Evolutionary conservation across 2,797 vertebrate genomes (phyloP), one percentile per base, ranked within the genome.

Genomic region (Simalia tracyae): DNA sequence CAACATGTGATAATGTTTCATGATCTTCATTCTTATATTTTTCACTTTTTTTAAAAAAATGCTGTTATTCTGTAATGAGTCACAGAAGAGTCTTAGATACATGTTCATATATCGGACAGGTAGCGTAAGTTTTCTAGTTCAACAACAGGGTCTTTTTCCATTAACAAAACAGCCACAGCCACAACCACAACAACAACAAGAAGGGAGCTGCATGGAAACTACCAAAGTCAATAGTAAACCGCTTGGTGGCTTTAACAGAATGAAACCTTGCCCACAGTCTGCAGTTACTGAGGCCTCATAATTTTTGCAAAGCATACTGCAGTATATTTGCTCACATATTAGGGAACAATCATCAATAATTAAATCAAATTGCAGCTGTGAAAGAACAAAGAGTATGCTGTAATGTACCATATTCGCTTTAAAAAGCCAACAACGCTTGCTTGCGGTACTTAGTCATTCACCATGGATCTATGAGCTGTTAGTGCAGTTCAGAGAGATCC

Each of bases 271-370:
- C 19, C 88, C 84, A 87, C 22, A 31, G 36, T 42, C 68, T 17
- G 42, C 59, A 64, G 68, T 87, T 92, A 86, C 11, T 36, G 4
- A 2, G 9, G 2, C 26, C 84, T 72, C 19, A n/a, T 64, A 88
- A 1, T 9, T 93, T 94, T 84, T 92, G 81, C 90, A 86, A 92
- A 84, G 4, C 85, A 0, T 1, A 2, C 0, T 19, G 76, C 28
- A 66, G 28, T 9, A 9, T 86, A 57, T 91, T 91, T 90, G 84
- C 66, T 93, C 81, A n/a, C 63, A 87, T 84, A 91, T 90, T 91
- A 89, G 90, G 9, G 90, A 1, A 14, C 24, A 76, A 61, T 68
- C 22, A 36, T 50, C 50, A 91, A 63, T 87, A 88, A 92, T 93
- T 93, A 84, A 93, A 88, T n/a, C 15, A 60, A 93, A 84, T 1